Percentiles rank a stretch among this genome's conserved stretches.
Conservation (phyloP, 2,888 invertebrate genomes). For the Myopa tessellatipennis region DNA sequence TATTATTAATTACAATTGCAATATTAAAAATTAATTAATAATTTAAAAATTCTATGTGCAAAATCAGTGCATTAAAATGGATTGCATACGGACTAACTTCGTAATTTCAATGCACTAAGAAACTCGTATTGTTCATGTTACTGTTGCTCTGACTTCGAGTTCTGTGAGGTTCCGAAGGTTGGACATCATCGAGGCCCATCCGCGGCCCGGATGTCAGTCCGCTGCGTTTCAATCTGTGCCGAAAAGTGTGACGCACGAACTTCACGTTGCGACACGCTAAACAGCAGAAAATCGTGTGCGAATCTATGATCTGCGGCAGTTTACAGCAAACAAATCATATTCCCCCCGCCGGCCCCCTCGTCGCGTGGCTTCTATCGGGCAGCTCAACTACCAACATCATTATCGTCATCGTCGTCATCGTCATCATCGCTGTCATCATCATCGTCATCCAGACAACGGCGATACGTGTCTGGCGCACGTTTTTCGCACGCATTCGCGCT, state of each 20-base stretch:
- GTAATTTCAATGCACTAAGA: no score
- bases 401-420: not conserved
- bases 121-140: no score
- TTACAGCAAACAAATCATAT: slow-evolving; percentile 6
- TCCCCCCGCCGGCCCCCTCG: not conserved
- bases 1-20: no score
- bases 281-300: slow-evolving; percentile 1
- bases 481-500: not conserved
- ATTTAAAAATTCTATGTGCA: no score
- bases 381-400: no score
- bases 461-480: not conserved
- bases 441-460: not conserved
- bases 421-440: not conserved
- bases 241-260: not conserved
- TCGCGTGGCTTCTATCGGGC: no score
- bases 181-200: no score
- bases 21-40: no score
- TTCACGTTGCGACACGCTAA: not conserved
- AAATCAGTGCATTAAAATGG: no score
- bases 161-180: no score
- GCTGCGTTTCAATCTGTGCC: not conserved
- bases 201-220: not conserved
- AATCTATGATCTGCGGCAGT: slow-evolving; percentile 15
- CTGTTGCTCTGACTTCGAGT: no score
- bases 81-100: no score